Conservation (phyloP, 1,140 invertebrate species). For the Cyclargus thomasi region DNA sequence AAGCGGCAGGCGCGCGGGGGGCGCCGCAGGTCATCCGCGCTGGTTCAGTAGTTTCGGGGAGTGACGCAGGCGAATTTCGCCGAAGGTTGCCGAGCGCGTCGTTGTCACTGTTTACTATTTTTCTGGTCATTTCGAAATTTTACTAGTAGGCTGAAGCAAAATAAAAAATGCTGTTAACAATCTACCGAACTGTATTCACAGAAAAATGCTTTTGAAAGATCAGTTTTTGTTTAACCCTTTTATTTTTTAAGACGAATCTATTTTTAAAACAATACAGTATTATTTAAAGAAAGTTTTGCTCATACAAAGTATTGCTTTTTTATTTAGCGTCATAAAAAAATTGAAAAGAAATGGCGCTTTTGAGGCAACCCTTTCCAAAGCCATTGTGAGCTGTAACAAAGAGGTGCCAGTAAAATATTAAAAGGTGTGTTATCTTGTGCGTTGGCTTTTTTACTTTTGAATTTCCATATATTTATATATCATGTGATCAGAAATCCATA, state of each 20-base stretch:
- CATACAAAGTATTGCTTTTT: not conserved
- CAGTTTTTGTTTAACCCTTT: not conserved
- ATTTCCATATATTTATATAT: not conserved
- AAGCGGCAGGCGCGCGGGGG: conserved; percentile 15
- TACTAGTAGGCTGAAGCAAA: too few relatives aligned
- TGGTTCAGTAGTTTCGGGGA: conserved; percentile 10
- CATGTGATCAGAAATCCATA: too few relatives aligned
- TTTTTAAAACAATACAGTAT: not conserved
- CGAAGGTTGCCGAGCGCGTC: conserved; percentile 19
- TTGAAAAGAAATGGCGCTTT: conserved; percentile 2
- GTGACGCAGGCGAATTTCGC: conserved; percentile 22
- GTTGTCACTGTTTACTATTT: not conserved
- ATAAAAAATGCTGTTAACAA: not conserved
- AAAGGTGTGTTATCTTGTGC: not conserved
- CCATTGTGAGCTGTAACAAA: not conserved
- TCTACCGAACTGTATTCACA: not conserved
- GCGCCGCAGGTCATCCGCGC: not conserved
- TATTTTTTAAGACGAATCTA: not conserved
- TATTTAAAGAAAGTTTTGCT: not conserved
- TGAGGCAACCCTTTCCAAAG: not conserved
- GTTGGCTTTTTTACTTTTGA: not conserved
- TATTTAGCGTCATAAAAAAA: not conserved
- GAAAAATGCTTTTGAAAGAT: not conserved
- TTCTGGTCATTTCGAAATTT: not conserved
- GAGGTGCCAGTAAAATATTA: not conserved